Percentiles rank a stretch among this genome's conserved stretches.
Evolutionary conservation across 2,888 invertebrate species (phyloP).

Genomic region (Trachelus stipa): DNA sequence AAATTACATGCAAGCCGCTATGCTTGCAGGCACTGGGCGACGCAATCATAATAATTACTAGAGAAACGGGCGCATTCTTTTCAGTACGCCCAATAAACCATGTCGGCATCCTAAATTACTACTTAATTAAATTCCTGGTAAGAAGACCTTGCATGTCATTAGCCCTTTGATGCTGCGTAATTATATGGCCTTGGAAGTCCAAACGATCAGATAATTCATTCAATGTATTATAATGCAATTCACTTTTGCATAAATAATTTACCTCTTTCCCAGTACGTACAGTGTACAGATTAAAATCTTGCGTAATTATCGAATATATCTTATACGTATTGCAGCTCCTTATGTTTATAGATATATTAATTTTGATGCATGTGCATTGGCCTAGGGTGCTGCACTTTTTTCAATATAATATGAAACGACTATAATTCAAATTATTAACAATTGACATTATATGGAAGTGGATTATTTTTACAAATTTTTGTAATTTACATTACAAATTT

Average conservation of each 20-base stretch:
- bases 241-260: not conserved
- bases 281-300: too few species aligned
- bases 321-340: too few species aligned
- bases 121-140: constrained; percentile 8
- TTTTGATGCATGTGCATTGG: not conserved
- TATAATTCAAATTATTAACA: not conserved
- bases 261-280: not conserved
- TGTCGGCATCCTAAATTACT: constrained; percentile 4
- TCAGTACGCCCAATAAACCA: not conserved
- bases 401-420: not conserved
- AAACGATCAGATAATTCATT: not conserved
- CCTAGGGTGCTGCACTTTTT: not conserved
- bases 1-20: not conserved
- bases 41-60: constrained; percentile 17
- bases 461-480: not conserved
- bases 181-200: not conserved
- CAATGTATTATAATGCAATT: not conserved
- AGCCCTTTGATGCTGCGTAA: not conserved
- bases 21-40: not conserved
- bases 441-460: not conserved
- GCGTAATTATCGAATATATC: too few species aligned
- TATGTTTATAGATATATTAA: too few species aligned
- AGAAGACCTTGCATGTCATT: constrained; percentile 3
- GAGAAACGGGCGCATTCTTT: constrained; percentile 11
- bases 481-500: not conserved